A percentile compares a stretch with the other conserved stretches of the same genome.
Conservation (phyloP, 2,797 vertebrate genomes). For the Xenentodon cancila region DNA sequence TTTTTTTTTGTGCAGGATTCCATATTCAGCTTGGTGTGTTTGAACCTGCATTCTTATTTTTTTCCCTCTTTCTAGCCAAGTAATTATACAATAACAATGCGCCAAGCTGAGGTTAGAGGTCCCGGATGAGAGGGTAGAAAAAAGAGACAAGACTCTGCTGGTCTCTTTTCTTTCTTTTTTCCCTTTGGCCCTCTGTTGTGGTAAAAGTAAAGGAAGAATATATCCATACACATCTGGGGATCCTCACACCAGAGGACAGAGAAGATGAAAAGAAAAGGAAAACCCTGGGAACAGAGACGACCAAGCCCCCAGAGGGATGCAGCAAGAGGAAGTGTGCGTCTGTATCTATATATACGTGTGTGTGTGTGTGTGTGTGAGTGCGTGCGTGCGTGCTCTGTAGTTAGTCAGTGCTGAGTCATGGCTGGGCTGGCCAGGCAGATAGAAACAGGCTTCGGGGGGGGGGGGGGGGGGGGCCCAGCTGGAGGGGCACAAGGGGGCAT, state of each 20-base stretch:
- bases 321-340: slow-evolving; percentile 73
- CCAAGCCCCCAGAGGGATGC: slow-evolving; percentile 57
- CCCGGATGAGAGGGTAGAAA: slow-evolving; percentile 28
- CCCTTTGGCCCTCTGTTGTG: slow-evolving; percentile 32
- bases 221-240: slow-evolving; percentile 62
- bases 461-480: slow-evolving; percentile 84
- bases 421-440: slow-evolving; percentile 89
- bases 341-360: too few species aligned
- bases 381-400: slow-evolving; percentile 54
- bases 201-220: slow-evolving; percentile 50
- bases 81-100: slow-evolving; percentile 45
- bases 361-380: slow-evolving; percentile 13
- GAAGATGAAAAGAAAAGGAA: slow-evolving; percentile 61
- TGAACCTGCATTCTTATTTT: slow-evolving; percentile 23
- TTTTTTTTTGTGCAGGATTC: slow-evolving; percentile 18
- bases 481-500: slow-evolving; percentile 71
- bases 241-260: slow-evolving; percentile 43
- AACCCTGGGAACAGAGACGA: slow-evolving; percentile 74
- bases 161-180: slow-evolving; percentile 16
- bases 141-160: slow-evolving; percentile 10
- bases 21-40: slow-evolving; percentile 18
- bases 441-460: slow-evolving; percentile 82
- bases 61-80: slow-evolving; percentile 24
- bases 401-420: slow-evolving; percentile 90
- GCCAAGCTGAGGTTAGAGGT: slow-evolving; percentile 32